phyloP scores from a whole-genome alignment of 2,797 vertebrate genomes.

The Ctenopoma multispine region DNA sequence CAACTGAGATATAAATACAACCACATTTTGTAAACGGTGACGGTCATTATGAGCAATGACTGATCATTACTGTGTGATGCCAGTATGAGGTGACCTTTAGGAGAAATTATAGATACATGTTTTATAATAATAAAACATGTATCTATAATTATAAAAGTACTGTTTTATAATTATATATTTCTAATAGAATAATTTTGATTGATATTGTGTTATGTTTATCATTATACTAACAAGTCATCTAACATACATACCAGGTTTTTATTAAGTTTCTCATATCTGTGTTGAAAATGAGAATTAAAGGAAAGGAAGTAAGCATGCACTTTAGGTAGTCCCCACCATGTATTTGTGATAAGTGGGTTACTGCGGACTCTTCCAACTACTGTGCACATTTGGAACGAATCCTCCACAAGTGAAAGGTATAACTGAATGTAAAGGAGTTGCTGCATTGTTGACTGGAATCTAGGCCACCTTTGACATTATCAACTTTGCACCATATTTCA shows the following conservation, averaged over 20 bases:
- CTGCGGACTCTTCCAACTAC: background rate
- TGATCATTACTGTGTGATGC: too few species aligned
- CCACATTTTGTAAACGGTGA: background rate
- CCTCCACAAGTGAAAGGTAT: background rate
- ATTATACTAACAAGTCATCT: background rate
- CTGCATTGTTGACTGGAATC: background rate
- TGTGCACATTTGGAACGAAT: background rate
- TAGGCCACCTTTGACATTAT: constrained; percentile 43
- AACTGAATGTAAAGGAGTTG: background rate
- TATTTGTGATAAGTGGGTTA: background rate
- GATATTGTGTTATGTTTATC: background rate
- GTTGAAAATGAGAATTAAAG: background rate
- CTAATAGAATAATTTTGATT: background rate
- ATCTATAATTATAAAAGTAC: too few species aligned
- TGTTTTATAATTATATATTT: background rate
- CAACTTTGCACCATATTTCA: constrained; percentile 10
- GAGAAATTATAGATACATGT: too few species aligned
- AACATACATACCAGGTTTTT: background rate
- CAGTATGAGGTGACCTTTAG: too few species aligned
- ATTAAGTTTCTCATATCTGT: background rate
- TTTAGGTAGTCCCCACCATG: background rate
- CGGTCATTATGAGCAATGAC: too few species aligned
- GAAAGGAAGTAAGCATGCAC: background rate
- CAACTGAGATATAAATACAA: background rate
- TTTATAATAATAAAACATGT: too few species aligned